Percentiles rank a stretch among this genome's conserved stretches.
Conservation (phyloP, 2,888 invertebrate genomes). For the Nomada ferruginata region DNA sequence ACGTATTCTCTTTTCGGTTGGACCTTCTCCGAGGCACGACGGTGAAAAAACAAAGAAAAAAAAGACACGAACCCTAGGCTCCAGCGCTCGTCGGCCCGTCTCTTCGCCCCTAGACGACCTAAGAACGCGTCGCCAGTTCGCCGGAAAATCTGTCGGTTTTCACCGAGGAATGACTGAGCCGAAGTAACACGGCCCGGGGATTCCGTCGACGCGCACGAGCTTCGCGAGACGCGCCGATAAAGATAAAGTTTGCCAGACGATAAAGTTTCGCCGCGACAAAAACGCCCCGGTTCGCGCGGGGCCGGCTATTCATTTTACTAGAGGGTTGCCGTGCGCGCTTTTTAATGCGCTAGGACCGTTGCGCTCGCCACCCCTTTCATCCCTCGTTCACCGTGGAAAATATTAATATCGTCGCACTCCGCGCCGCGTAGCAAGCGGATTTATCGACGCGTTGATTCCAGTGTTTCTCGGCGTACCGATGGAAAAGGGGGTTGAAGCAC, state of each 20-base stretch:
- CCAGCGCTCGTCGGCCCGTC: constrained; percentile 26
- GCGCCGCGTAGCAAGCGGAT: background rate
- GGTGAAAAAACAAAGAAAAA: background rate
- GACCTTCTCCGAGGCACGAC: background rate
- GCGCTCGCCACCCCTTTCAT: background rate
- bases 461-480: constrained; percentile 18
- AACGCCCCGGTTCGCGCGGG: constrained; percentile 28
- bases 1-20: constrained; percentile 21
- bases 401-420: constrained; percentile 46
- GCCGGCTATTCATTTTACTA: constrained; percentile 60
- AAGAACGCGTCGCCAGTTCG: constrained; percentile 41
- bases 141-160: constrained; percentile 59
- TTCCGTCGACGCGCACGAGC: background rate
- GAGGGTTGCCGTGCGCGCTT: constrained; percentile 42
- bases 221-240: constrained; percentile 53
- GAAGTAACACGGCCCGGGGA: background rate
- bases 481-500: background rate
- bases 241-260: constrained; percentile 67
- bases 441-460: constrained; percentile 30
- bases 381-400: constrained; percentile 16
- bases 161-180: constrained; percentile 27
- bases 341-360: constrained; percentile 43
- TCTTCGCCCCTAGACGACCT: constrained; percentile 59
- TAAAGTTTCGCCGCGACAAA: constrained; percentile 58
- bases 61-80: background rate